Evolutionary conservation across 2,113 vertebrate species (phyloP).

Genomic region (Antechinus flavipes): DNA sequence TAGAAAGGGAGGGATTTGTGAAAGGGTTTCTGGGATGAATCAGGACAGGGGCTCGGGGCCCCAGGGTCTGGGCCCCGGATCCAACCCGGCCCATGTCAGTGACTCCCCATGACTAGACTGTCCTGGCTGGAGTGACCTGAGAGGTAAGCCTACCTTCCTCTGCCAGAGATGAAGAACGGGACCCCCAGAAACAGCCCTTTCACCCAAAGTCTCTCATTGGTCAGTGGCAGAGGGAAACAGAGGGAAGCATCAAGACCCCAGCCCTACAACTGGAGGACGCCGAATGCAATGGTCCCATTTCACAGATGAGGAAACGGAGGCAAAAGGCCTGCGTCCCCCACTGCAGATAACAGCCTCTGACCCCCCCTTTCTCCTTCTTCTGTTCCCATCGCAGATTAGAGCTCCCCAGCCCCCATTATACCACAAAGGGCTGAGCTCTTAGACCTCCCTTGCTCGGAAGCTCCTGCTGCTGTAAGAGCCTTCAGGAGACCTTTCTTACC

Average conservation of each 20-base stretch:
- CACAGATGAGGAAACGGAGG: background rate
- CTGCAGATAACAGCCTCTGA: background rate
- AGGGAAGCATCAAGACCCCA: background rate
- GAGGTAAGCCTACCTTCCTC: background rate
- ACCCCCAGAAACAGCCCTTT: background rate
- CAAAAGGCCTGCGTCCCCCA: too few relatives aligned
- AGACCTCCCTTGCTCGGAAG: background rate
- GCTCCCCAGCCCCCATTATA: background rate
- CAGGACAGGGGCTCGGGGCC: background rate
- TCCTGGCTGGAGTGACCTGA: background rate
- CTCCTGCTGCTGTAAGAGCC: background rate
- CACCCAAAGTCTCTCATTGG: background rate
- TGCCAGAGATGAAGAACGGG: too few relatives aligned
- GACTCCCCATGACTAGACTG: background rate
- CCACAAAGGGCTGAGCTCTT: too few relatives aligned
- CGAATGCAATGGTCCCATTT: background rate
- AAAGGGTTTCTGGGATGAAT: background rate
- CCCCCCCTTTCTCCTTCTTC: background rate
- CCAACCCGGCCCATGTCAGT: too few relatives aligned
- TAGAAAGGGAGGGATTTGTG: background rate
- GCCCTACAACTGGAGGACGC: too few relatives aligned
- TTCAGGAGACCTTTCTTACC: background rate
- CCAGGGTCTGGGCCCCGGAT: background rate
- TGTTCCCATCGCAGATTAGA: background rate
- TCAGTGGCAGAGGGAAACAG: background rate